Percentiles rank a stretch among this genome's conserved stretches.
phyloP scores from a whole-genome alignment of 1,140 invertebrate genomes.

The Tetragonula clypearis region DNA sequence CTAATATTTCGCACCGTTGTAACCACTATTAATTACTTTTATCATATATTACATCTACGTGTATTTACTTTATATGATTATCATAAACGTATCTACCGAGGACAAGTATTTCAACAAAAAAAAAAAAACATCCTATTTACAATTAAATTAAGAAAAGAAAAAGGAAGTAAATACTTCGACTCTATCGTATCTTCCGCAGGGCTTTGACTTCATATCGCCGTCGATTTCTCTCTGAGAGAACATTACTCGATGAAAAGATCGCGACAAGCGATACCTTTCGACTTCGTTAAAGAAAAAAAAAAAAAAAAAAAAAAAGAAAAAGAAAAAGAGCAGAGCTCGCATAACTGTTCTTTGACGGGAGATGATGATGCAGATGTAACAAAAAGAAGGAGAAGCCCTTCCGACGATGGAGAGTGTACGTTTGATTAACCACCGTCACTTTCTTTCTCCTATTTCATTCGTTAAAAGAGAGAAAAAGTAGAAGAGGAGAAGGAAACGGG shows the following conservation, averaged over 20 bases:
- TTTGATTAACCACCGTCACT: slow-evolving; percentile 23
- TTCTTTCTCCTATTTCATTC: too few species aligned
- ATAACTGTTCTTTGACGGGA: slow-evolving; percentile 25
- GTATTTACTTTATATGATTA: too few species aligned
- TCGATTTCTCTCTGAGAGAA: neutral
- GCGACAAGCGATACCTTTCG: slow-evolving; percentile 27
- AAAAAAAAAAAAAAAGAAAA: too few species aligned
- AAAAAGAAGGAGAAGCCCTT: slow-evolving; percentile 36
- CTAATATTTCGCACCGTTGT: too few species aligned
- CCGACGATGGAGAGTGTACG: slow-evolving; percentile 1
- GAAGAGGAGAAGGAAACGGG: too few species aligned
- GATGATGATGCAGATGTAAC: slow-evolving; percentile 19
- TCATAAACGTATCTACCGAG: too few species aligned
- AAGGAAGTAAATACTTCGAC: too few species aligned
- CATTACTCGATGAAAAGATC: neutral
- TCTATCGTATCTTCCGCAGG: neutral
- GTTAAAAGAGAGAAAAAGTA: neutral
- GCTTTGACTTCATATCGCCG: neutral
- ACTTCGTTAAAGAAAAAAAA: neutral
- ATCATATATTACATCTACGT: too few species aligned
- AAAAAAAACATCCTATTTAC: too few species aligned
- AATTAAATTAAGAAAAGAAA: too few species aligned
- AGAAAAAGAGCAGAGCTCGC: neutral
- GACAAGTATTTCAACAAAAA: too few species aligned
- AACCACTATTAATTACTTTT: neutral